Base-by-base conservation (phyloP, 1,140 invertebrate genomes). In the Gryon sp. region DNA sequence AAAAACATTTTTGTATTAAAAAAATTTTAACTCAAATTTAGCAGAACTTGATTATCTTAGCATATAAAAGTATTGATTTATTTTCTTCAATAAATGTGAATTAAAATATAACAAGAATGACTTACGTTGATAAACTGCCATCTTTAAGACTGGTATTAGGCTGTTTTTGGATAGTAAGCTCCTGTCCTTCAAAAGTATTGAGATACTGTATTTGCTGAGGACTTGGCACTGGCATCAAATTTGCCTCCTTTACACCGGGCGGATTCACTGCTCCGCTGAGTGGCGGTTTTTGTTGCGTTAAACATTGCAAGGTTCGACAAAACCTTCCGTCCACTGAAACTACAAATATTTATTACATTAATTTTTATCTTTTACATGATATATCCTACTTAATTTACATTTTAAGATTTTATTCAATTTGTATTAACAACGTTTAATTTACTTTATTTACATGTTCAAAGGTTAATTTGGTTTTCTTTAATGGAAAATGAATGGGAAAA, bases 191-290 rank as follows among this genome's bases (percentile, higher is more conserved):
- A 89, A 98, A 98, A 62, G 96, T 94, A 90, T 96, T 97, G 65
- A 98, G 91, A 90, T 98, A 98, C 79, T 96, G 96, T 84, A 98
- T 97, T 91, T 97, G 96, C 88, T 98, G 96, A 19, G 97, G 96
- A 53, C 97, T 98, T 65, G 97, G 97, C 73, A 98, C 96, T 34
- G 96, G 96, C 95, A 98, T 98, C 69, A 98, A 89, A 89, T 97
- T 97, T 18, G 95, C 94, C 87, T 97, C 95, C 88, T 96, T 95
- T 12, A 90, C 90, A 9, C 89, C 86, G 3, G 88, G 77, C 11
- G 88, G 79, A 26, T 87, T 87, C 7, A 87, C 88, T 19, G 83
- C 55, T 48, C 83, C 84, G 45, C 83, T 80, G 38, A 87, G 89
- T 79, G 83, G 91, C 84, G 94, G 93, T 78, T 94, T 93, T 86